Conservation (phyloP, 2,797 vertebrate genomes). For the Sebastes oblongus region DNA sequence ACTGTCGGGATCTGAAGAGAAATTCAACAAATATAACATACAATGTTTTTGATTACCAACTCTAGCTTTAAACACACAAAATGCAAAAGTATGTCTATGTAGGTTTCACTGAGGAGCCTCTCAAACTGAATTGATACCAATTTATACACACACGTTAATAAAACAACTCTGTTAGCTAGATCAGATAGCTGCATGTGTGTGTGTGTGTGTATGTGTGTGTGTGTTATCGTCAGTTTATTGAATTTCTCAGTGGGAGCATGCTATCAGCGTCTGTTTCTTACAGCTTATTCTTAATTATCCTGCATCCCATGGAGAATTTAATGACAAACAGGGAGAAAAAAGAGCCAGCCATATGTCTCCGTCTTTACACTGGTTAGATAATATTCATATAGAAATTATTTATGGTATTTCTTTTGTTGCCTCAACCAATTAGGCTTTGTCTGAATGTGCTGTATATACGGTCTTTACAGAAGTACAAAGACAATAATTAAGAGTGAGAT, state of each 20-base stretch:
- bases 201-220: neutral
- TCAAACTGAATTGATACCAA: neutral
- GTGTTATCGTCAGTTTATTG: constrained; percentile 52
- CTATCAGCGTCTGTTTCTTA: constrained; percentile 45
- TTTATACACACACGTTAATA: neutral
- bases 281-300: constrained; percentile 62
- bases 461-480: neutral
- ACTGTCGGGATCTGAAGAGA: no score
- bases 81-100: neutral
- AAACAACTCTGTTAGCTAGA: neutral
- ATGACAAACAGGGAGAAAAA: constrained; percentile 44
- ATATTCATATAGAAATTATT: neutral
- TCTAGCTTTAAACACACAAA: neutral
- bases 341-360: constrained; percentile 37
- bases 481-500: neutral
- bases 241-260: constrained; percentile 50
- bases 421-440: neutral
- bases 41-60: no score
- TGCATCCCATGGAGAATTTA: constrained; percentile 51
- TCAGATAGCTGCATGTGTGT: neutral
- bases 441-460: neutral
- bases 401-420: neutral
- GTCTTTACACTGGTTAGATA: constrained; percentile 29
- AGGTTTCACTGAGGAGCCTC: neutral
- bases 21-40: no score